A percentile compares a stretch with the other conserved stretches of the same genome.
Conservation (phyloP, 2,797 vertebrate genomes). For the Loriculus beryllinus region DNA sequence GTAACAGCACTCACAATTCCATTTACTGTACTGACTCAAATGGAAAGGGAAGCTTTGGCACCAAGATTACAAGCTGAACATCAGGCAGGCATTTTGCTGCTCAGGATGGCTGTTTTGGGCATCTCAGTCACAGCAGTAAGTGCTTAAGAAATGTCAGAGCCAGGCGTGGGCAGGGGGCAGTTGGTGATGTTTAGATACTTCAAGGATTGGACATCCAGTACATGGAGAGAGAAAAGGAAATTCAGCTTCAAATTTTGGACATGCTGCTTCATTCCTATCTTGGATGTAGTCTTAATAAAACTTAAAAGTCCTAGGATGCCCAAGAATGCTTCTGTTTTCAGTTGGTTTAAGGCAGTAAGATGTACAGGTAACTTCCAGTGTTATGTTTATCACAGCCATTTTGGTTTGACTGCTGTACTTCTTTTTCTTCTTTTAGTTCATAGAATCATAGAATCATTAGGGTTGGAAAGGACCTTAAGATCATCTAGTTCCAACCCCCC, state of each 20-base stretch:
- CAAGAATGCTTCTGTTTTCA: not conserved
- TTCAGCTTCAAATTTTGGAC: not conserved
- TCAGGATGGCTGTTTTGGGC: not conserved
- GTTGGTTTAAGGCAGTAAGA: not conserved
- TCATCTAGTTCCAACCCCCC: no score
- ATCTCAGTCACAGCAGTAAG: not conserved
- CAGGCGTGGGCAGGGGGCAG: not conserved
- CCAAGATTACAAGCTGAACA: not conserved
- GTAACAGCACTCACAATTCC: not conserved
- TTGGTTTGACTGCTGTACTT: not conserved
- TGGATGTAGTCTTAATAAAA: not conserved
- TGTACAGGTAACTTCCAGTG: not conserved
- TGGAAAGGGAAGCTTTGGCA: not conserved
- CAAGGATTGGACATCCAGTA: not conserved
- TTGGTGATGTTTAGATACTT: not conserved
- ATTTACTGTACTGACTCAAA: not conserved
- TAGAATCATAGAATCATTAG: no score
- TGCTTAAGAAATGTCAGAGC: not conserved
- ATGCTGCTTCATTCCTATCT: not conserved
- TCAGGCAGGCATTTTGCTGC: not conserved
- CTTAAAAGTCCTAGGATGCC: not conserved
- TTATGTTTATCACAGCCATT: not conserved
- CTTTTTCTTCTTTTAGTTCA: not conserved
- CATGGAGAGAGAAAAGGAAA: not conserved
- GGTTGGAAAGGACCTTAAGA: no score